Conservation (phyloP, 2,797 vertebrate species). For the Myotis findleyi region DNA sequence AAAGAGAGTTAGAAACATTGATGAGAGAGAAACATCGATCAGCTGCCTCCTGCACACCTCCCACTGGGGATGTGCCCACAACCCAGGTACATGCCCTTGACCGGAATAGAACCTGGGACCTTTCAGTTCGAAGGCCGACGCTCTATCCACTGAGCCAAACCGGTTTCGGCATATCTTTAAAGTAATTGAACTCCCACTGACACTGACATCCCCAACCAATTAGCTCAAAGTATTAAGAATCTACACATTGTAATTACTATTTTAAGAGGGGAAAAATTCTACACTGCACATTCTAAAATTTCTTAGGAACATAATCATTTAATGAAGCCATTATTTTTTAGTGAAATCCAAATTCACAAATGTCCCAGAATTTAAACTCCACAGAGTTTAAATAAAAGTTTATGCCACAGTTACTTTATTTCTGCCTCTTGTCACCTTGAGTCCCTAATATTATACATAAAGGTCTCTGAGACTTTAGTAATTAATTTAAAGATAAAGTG, state of each 20-base stretch:
- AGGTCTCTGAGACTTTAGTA: not conserved
- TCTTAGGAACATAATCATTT: conserved; percentile 2
- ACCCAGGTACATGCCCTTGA: too few species aligned
- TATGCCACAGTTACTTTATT: conserved; percentile 21
- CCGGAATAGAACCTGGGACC: too few species aligned
- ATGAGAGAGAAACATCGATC: too few species aligned
- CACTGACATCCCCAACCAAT: not conserved
- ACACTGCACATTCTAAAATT: not conserved
- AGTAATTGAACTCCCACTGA: conserved; percentile 29
- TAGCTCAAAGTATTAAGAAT: conserved; percentile 26
- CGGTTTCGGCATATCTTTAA: too few species aligned
- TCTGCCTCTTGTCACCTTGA: conserved; percentile 12
- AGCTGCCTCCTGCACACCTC: too few species aligned
- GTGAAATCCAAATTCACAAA: conserved; percentile 48
- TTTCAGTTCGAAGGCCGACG: too few species aligned
- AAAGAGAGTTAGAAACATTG: too few species aligned
- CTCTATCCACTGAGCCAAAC: too few species aligned
- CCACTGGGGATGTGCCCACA: too few species aligned
- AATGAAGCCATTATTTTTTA: not conserved
- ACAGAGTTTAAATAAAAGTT: conserved; percentile 32
- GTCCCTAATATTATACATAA: not conserved
- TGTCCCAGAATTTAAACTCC: conserved; percentile 11
- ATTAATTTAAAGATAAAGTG: conserved; percentile 50
- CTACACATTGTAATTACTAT: conserved; percentile 16
- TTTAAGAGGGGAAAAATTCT: conserved; percentile 29